phyloP scores from a whole-genome alignment of 2,113 vertebrate species.

The Hemibagrus wyckioides region DNA sequence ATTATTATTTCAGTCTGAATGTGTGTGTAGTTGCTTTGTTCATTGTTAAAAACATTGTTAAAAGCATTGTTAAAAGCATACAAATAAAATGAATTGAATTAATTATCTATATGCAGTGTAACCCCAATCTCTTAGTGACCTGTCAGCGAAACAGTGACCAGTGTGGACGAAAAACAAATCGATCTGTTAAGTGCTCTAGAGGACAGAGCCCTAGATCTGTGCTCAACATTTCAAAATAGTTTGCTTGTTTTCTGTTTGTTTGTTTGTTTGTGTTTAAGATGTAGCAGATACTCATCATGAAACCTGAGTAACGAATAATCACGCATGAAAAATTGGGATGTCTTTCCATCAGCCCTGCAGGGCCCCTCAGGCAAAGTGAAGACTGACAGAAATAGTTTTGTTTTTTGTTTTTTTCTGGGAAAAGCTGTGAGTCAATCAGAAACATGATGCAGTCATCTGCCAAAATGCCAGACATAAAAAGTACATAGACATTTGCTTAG shows the following conservation, averaged over 20 bases:
- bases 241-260: neutral
- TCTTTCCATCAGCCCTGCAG: constrained; percentile 40
- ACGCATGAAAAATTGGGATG: constrained; percentile 45
- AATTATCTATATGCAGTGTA: neutral
- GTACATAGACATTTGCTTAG: neutral
- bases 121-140: neutral
- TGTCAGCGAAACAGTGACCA: neutral
- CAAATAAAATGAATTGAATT: neutral
- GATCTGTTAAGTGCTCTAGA: neutral
- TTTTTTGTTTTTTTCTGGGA: constrained; percentile 25
- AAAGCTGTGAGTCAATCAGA: neutral
- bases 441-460: constrained; percentile 2
- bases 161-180: neutral
- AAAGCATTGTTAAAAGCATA: too few relatives aligned
- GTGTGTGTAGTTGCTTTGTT: too few relatives aligned
- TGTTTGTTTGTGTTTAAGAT: neutral
- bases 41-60: too few relatives aligned
- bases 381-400: constrained; percentile 49
- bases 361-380: constrained; percentile 25
- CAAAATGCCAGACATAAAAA: constrained; percentile 17
- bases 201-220: neutral
- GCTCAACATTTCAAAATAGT: neutral
- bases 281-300: neutral
- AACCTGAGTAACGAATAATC: constrained; percentile 22
- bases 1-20: too few relatives aligned